A percentile compares a stretch with the other conserved stretches of the same genome.
These are phyloP conservation scores for Acanthoscelides obtectus DNA, from an alignment of 2,888 invertebrate genomes.

Conservation along the genomic window DNA sequence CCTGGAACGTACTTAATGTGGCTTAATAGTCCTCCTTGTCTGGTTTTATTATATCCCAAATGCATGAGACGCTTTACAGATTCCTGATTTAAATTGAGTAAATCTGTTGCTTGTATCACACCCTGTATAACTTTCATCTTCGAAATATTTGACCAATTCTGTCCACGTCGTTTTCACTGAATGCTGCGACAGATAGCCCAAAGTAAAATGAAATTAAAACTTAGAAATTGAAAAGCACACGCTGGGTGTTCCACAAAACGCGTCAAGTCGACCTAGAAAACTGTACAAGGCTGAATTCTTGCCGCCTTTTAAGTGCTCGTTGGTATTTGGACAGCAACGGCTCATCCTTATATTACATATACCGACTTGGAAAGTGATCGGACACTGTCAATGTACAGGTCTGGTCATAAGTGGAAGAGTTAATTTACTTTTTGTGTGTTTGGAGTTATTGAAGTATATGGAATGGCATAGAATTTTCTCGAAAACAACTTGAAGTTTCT, in stretches of 20 bases:
- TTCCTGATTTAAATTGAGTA: no score
- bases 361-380: neutral
- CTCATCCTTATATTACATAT: neutral
- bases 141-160: neutral
- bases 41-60: no score
- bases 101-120: no score
- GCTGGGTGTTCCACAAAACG: neutral
- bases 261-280: neutral
- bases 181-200: neutral
- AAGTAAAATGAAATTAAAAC: neutral
- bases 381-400: neutral
- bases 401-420: neutral
- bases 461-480: no score
- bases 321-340: neutral
- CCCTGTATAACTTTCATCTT: neutral
- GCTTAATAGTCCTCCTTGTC: no score
- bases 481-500: no score
- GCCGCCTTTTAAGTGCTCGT: neutral
- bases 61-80: no score
- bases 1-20: no score
- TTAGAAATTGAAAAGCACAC: neutral
- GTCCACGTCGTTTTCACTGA: neutral
- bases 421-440: no score
- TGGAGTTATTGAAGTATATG: no score
- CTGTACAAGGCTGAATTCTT: neutral